Conservation (phyloP, 2,888 invertebrate species). For the Ceraclea dissimilis region DNA sequence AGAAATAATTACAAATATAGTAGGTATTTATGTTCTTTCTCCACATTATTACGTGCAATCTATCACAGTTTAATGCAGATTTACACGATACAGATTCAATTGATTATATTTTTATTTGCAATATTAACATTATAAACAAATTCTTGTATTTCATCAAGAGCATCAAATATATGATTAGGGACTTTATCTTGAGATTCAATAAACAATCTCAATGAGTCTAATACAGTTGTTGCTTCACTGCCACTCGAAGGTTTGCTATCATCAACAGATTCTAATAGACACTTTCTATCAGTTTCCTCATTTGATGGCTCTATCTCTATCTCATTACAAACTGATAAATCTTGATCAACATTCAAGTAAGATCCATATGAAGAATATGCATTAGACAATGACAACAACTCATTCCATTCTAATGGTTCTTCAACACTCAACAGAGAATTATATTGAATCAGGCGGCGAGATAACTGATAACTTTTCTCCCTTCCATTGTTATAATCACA, state of each 20-base stretch:
- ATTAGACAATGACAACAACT: neutral
- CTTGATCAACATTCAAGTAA: neutral
- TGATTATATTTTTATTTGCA: too few species aligned
- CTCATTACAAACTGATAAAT: slow-evolving; percentile 2
- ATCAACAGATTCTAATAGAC: neutral
- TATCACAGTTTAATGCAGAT: neutral
- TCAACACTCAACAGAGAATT: neutral
- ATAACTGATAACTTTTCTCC: neutral
- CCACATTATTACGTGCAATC: too few species aligned
- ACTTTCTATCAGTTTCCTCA: neutral
- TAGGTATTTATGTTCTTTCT: too few species aligned
- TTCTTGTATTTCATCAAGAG: neutral
- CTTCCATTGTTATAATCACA: neutral
- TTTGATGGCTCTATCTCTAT: neutral
- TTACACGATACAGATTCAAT: too few species aligned
- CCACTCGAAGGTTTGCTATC: neutral
- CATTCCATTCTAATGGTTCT: slow-evolving; percentile 1
- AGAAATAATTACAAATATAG: too few species aligned
- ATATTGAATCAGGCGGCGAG: slow-evolving; percentile 1
- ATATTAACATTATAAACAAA: neutral
- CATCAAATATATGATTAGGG: neutral
- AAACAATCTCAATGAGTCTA: neutral
- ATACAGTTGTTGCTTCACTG: neutral
- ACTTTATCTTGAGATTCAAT: slow-evolving; percentile 4
- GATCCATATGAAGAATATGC: slow-evolving; percentile 1